Evolutionary conservation across 2,888 invertebrate species (phyloP), one percentile per base, ranked within the genome.

Genomic region (Lymantria dispar): DNA sequence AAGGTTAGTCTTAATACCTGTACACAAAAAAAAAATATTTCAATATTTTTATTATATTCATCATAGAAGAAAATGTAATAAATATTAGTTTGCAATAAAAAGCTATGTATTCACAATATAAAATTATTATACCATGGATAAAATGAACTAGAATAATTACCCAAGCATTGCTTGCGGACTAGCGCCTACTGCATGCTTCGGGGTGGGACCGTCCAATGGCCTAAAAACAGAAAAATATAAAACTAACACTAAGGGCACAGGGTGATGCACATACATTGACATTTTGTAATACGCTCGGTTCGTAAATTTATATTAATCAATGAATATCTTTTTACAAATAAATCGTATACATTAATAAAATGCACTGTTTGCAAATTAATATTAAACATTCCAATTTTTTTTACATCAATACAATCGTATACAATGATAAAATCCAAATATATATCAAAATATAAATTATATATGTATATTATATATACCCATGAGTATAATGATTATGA

Each of bases 141-240:
- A 64, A 72, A 72, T 69, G 70, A 74, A 65, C 64, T 54, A 68
- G 50, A 68, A 91, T 90, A 93, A 92, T 94, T 94, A 94, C 94
- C 94, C 93, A 87, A 94, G 92, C 83, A 88, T 85, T 85, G 91
- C 80, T 92, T 93, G 93, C 87, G 92, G 91, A 75, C 84, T 91
- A 88, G 87, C 90, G 73, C 87, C 90, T 89, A 91, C 90, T 64
- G 91, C 92, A 89, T 90, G 91, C 91, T 92, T 92, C 88, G 91
- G 90, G 52, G 91, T 85, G 64, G 88, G 87, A 77, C 89, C 90
- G 77, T 92, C 94, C 93, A 94, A 91, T 76, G 93, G 93, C 93
- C 94, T 94, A 93, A 89, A 94, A 94, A 88, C 85, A 88, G 84
- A 89, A 82, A 92, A 86, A 85, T 82, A 83, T 86, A 87, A 83